A percentile compares a stretch with the other conserved stretches of the same genome.
phyloP scores from a whole-genome alignment of 2,888 invertebrate species.

The Nebria brevicollis region DNA sequence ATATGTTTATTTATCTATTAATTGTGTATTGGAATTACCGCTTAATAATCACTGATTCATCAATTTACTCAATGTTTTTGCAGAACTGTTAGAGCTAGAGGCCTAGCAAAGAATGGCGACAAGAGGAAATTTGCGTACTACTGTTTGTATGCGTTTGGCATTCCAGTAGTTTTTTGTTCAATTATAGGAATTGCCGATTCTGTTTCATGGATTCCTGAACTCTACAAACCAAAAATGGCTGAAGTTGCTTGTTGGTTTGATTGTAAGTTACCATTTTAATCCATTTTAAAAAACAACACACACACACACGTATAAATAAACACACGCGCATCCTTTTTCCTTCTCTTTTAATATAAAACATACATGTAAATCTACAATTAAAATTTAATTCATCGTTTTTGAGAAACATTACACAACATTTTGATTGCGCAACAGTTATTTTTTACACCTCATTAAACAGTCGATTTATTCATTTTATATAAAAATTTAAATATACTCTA shows the following conservation, averaged over 20 bases:
- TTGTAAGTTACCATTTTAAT: constrained; percentile 57
- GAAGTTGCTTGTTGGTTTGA: constrained; percentile 72
- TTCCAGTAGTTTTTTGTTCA: constrained; percentile 67
- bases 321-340: too few relatives aligned
- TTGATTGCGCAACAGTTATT: too few relatives aligned
- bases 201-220: constrained; percentile 59
- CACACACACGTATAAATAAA: neutral
- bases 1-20: constrained; percentile 7
- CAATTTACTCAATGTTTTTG: constrained; percentile 4
- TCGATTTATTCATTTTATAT: too few relatives aligned
- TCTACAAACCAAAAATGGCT: constrained; percentile 70
- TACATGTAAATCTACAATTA: too few relatives aligned
- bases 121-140: constrained; percentile 71
- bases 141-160: constrained; percentile 75
- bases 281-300: neutral
- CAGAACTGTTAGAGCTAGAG: constrained; percentile 25
- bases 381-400: too few relatives aligned
- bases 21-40: neutral
- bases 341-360: too few relatives aligned
- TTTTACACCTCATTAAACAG: too few relatives aligned
- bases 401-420: too few relatives aligned
- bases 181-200: constrained; percentile 67
- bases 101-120: constrained; percentile 51
- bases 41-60: constrained; percentile 3
- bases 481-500: too few relatives aligned